Percentiles rank a stretch among this genome's conserved stretches.
phyloP scores from a whole-genome alignment of 1,140 invertebrate species.

The Lepidostoma basale region DNA sequence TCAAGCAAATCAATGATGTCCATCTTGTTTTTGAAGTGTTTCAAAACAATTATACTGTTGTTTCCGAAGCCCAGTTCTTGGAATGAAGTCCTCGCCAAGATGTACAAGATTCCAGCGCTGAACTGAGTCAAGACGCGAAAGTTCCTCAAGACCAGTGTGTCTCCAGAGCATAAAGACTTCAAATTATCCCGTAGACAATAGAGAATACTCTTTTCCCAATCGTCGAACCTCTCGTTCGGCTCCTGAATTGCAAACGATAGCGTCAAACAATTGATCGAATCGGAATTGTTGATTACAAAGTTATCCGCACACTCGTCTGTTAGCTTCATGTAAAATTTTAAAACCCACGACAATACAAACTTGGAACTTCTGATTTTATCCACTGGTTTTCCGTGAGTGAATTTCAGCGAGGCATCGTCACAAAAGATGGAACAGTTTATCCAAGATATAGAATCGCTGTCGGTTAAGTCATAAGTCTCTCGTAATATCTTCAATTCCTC shows the following conservation, averaged over 20 bases:
- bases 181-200: constrained; percentile 11
- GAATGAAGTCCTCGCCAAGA: constrained; percentile 54
- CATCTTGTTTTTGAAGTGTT: constrained; percentile 16
- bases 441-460: constrained; percentile 49
- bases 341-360: constrained; percentile 58
- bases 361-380: constrained; percentile 56
- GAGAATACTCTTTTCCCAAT: constrained; percentile 29
- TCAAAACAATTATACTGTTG: constrained; percentile 4
- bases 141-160: constrained; percentile 52
- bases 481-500: constrained; percentile 49
- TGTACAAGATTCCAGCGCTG: constrained; percentile 54
- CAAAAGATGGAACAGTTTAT: constrained; percentile 45
- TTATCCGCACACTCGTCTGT: constrained; percentile 31
- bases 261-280: not conserved
- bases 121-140: constrained; percentile 55
- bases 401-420: constrained; percentile 48
- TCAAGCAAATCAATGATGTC: not conserved
- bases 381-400: constrained; percentile 53
- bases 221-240: not conserved
- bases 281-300: not conserved
- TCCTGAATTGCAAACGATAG: constrained; percentile 16
- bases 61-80: constrained; percentile 46
- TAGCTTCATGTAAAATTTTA: constrained; percentile 52
- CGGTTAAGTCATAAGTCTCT: constrained; percentile 51
- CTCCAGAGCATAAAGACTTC: constrained; percentile 45